phyloP scores from a whole-genome alignment of 2,888 invertebrate species.

The Caenorhabditis angaria region DNA sequence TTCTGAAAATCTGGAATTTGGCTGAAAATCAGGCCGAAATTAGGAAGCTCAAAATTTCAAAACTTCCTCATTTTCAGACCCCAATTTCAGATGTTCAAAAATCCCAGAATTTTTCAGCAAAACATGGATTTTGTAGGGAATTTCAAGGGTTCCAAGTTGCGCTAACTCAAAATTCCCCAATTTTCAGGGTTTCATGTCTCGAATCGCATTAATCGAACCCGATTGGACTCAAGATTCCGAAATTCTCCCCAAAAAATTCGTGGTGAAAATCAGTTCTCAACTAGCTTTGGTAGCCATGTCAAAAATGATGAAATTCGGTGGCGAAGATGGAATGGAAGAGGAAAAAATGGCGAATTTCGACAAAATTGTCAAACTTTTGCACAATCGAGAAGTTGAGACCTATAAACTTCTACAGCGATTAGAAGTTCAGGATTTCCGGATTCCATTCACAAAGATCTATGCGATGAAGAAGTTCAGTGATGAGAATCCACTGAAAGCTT shows the following conservation, averaged over 20 bases:
- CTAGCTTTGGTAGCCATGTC: slow-evolving; percentile 29
- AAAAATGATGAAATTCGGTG: slow-evolving; percentile 19
- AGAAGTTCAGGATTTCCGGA: slow-evolving; percentile 17
- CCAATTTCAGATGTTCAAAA: too few relatives aligned
- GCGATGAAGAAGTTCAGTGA: slow-evolving; percentile 18
- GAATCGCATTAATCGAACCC: slow-evolving; percentile 35
- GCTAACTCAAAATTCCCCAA: not conserved
- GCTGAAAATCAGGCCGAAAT: too few relatives aligned
- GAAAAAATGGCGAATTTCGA: slow-evolving; percentile 17
- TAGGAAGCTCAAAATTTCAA: too few relatives aligned
- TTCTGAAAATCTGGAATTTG: too few relatives aligned
- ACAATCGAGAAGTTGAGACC: slow-evolving; percentile 30
- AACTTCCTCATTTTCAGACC: too few relatives aligned
- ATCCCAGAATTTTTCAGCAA: too few relatives aligned
- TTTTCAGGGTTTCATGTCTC: slow-evolving; percentile 44
- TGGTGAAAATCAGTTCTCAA: slow-evolving; percentile 34
- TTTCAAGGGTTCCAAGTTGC: too few relatives aligned
- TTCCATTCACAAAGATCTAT: slow-evolving; percentile 34
- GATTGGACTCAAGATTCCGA: slow-evolving; percentile 19
- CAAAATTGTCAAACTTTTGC: slow-evolving; percentile 15
- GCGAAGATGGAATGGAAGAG: slow-evolving; percentile 11
- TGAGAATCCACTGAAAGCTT: slow-evolving; percentile 27
- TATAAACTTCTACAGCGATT: slow-evolving; percentile 25
- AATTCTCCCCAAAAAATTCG: slow-evolving; percentile 29
- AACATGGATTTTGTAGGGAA: too few relatives aligned